Percentiles rank a stretch among this genome's conserved stretches.
phyloP scores from a whole-genome alignment of 2,888 invertebrate genomes.

The Bruchidius siliquastri region DNA sequence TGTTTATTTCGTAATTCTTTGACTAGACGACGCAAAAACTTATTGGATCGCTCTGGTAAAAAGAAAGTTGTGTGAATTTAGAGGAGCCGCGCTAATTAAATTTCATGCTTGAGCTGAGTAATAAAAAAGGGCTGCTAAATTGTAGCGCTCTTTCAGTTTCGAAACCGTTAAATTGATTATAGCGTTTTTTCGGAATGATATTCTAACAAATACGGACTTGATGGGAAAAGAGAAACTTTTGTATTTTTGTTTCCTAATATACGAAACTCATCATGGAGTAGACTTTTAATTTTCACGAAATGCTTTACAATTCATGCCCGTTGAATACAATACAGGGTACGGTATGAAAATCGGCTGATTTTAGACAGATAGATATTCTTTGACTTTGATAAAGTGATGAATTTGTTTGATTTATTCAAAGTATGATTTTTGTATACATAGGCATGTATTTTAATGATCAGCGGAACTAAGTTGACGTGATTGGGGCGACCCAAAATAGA shows the following conservation, averaged over 20 bases:
- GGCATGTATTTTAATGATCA: no score
- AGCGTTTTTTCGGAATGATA: neutral
- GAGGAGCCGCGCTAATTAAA: neutral
- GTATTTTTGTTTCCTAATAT: neutral
- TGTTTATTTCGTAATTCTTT: no score
- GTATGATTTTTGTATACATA: no score
- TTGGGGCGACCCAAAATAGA: no score
- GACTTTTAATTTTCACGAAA: neutral
- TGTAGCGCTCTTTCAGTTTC: neutral
- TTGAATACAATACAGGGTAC: no score
- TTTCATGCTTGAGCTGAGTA: neutral
- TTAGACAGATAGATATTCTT: no score
- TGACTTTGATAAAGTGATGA: no score
- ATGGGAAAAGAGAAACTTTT: neutral
- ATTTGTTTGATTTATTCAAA: no score
- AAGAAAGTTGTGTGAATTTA: neutral
- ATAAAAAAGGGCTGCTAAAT: neutral
- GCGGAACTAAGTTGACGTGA: no score
- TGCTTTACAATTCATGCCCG: neutral
- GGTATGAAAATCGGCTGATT: no score
- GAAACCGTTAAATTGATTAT: neutral
- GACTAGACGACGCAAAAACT: conserved; percentile 1
- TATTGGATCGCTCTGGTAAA: neutral
- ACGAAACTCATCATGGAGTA: neutral
- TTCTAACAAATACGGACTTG: neutral